These are phyloP conservation scores for Sphaerophoria taeniata DNA, from an alignment of 2,888 invertebrate genomes.

Conservation along the genomic window DNA sequence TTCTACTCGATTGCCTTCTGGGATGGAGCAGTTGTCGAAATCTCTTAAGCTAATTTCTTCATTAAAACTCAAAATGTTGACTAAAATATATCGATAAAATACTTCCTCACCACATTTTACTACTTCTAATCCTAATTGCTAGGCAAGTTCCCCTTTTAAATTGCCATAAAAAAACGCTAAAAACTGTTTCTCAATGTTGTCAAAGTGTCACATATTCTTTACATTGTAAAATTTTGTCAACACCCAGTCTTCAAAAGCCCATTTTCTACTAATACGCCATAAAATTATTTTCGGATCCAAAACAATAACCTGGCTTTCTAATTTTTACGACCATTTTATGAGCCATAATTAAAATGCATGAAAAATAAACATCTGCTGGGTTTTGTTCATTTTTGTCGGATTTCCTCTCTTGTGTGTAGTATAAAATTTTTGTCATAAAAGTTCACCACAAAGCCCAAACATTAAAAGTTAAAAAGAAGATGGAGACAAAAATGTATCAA, in stretches of 20 bases:
- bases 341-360: slow-evolving; percentile 23
- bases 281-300: not conserved
- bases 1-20: too few species aligned
- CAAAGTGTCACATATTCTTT: not conserved
- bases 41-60: not conserved
- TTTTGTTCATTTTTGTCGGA: not conserved
- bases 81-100: not conserved
- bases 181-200: not conserved
- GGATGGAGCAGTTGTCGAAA: too few species aligned
- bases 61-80: not conserved
- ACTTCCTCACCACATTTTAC: too few species aligned
- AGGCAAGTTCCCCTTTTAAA: not conserved
- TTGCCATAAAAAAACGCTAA: slow-evolving; percentile 8
- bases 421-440: slow-evolving; percentile 12
- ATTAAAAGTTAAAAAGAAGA: not conserved
- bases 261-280: slow-evolving; percentile 2
- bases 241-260: not conserved
- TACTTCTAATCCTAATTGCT: not conserved
- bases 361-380: slow-evolving; percentile 20
- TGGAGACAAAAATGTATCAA: not conserved
- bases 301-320: not conserved
- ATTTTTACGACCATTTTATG: slow-evolving; percentile 33
- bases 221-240: not conserved
- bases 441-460: not conserved
- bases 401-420: not conserved